Evolutionary conservation across 1,140 invertebrate species (phyloP).

Genomic region (Drosophila miranda): DNA sequence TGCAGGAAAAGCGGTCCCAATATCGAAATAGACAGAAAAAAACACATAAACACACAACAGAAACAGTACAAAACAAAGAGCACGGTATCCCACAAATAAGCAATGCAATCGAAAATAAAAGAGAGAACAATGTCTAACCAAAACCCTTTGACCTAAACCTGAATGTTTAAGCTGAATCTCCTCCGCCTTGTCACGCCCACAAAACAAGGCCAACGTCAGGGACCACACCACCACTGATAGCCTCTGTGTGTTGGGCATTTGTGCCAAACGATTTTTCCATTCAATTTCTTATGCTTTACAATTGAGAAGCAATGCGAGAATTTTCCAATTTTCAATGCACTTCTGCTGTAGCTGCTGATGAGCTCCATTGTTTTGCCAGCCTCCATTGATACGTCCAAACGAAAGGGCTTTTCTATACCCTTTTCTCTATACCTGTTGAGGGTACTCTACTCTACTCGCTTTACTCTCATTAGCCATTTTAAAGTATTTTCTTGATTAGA

Average conservation of each 20-base stretch:
- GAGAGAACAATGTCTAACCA: neutral
- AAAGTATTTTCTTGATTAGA: too few species aligned
- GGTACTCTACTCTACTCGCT: slow-evolving; percentile 11
- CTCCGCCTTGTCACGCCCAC: slow-evolving; percentile 12
- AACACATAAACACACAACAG: neutral
- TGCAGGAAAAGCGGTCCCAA: too few species aligned
- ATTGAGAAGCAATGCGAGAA: slow-evolving; percentile 28
- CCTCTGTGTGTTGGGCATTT: slow-evolving; percentile 17
- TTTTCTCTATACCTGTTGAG: slow-evolving; percentile 12
- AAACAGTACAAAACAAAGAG: neutral
- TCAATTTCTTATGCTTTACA: slow-evolving; percentile 43
- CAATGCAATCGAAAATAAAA: slow-evolving; percentile 41
- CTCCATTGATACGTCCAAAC: neutral
- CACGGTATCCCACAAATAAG: too few species aligned
- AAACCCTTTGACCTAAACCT: slow-evolving; percentile 14
- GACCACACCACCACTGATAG: slow-evolving; percentile 11
- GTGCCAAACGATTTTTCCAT: slow-evolving; percentile 49
- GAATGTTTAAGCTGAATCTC: neutral
- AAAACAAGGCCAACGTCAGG: slow-evolving; percentile 22
- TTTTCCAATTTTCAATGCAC: slow-evolving; percentile 72
- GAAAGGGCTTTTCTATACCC: neutral
- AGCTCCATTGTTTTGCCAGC: slow-evolving; percentile 64
- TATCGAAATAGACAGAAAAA: neutral
- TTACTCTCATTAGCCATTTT: too few species aligned
- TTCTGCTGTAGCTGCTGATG: slow-evolving; percentile 66